Evolutionary conservation across 2,113 vertebrate genomes (phyloP).

Genomic region (Pedionomus torquatus): DNA sequence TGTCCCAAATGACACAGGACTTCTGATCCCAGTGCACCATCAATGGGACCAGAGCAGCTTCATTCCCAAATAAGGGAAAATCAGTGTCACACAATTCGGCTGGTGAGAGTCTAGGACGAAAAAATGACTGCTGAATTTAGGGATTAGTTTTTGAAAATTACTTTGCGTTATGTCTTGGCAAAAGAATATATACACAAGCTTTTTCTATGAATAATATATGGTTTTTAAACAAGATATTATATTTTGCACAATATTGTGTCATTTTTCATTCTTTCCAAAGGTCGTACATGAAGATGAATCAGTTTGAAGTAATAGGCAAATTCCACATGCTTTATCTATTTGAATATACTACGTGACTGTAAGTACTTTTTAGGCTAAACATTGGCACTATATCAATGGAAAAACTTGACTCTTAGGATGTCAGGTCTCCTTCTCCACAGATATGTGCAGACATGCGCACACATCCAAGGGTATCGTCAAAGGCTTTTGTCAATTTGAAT

Average conservation of each 20-base stretch:
- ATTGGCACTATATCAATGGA: background rate
- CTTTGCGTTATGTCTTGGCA: background rate
- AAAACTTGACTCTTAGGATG: background rate
- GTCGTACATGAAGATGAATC: background rate
- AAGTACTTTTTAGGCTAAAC: background rate
- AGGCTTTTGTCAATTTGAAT: background rate
- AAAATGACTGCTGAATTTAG: background rate
- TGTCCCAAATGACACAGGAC: background rate
- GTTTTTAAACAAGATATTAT: background rate
- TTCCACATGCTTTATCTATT: background rate
- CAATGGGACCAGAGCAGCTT: background rate
- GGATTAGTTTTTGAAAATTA: background rate
- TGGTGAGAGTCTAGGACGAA: background rate
- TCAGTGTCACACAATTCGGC: background rate
- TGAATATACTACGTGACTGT: background rate
- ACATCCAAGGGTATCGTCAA: background rate
- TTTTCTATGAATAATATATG: background rate
- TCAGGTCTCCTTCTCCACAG: background rate
- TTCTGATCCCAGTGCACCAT: background rate
- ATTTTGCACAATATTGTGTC: background rate
- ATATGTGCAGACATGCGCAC: fast-evolving
- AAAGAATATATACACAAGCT: background rate
- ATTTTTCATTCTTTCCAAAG: background rate
- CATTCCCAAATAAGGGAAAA: background rate
- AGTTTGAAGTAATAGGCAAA: background rate